Percentiles rank a stretch among this genome's conserved stretches.
These are phyloP conservation scores for Rhipidura dahli DNA, from an alignment of 2,113 vertebrate species.

Conservation along the genomic window DNA sequence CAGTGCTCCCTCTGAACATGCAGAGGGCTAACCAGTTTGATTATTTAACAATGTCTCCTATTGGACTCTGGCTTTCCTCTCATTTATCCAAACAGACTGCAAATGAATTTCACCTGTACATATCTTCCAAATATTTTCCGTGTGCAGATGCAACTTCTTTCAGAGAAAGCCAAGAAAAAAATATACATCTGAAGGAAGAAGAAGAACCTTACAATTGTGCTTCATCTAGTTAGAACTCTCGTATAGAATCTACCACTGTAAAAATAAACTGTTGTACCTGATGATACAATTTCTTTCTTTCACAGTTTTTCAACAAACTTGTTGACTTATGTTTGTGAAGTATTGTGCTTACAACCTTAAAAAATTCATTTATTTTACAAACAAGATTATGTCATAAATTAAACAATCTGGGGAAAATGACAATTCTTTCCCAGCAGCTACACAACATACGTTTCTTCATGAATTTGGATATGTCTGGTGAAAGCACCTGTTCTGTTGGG, in stretches of 20 bases:
- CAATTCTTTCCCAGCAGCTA: background rate
- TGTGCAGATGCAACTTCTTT: background rate
- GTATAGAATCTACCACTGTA: background rate
- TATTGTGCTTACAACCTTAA: background rate
- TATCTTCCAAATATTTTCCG: background rate
- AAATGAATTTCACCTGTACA: fast-evolving
- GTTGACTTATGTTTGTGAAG: background rate
- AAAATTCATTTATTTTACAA: background rate
- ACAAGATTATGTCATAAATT: background rate
- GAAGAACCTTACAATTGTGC: fast-evolving
- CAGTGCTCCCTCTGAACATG: background rate
- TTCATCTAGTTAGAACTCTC: background rate
- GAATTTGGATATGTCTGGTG: background rate
- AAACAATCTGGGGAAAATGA: background rate
- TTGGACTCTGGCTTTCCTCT: background rate
- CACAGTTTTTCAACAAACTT: background rate
- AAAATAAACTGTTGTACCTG: background rate
- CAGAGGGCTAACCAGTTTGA: background rate
- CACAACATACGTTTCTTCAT: background rate
- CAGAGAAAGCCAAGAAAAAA: background rate
- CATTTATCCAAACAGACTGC: background rate
- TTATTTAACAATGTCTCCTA: background rate
- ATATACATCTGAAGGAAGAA: background rate
- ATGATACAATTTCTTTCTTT: background rate
- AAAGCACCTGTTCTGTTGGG: background rate